Evolutionary conservation across 2,888 invertebrate genomes (phyloP), one percentile per base, ranked within the genome.

Genomic region (Dasysyrphus albostriatus): DNA sequence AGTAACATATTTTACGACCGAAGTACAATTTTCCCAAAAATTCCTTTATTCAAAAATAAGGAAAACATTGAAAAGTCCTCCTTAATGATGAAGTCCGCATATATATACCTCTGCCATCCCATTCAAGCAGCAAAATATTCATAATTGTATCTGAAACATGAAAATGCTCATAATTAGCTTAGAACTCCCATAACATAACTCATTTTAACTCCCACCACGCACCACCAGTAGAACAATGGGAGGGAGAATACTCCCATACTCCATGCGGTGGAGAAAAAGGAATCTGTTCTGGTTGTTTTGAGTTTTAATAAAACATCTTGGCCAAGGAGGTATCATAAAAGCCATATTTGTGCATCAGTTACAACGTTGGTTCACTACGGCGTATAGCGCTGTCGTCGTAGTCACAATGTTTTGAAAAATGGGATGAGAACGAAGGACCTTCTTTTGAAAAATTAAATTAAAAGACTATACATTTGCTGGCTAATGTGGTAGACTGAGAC

Each of bases 291-390:
- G 1, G 19, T 67, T 67, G 49, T 67, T 47, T 49, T 54, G 24
- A 54, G 76, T 83, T 83, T 87, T 61, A 87, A 87, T 83, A 79
- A 82, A 79, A 79, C 83, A 87, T 87, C 75, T 73, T 87, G 83
- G 63, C 83, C 75, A 83, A 75, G 78, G 67, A 87, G 79, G 72
- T 79, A 87, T n/a, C n/a, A 83, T 87, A 83, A 83, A 83, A 79
- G 63, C 70, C 75, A 83, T 67, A 42, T 87, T 87, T 74, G 78
- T 79, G 70, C 83, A 87, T 47, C 78, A 58, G 42, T 72, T 72
- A 58, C 19, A 58, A 72, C 49, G 63, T n/a, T 59, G 76, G 54
- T 63, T 75, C 24, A 54, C 69, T 74, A 61, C 16, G n/a, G n/a
- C n/a, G 9, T 19, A 8, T 12, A 16, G 14, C 32, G 1, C 16